phyloP scores from a whole-genome alignment of 2,113 vertebrate genomes.

The Nibea coibor region DNA sequence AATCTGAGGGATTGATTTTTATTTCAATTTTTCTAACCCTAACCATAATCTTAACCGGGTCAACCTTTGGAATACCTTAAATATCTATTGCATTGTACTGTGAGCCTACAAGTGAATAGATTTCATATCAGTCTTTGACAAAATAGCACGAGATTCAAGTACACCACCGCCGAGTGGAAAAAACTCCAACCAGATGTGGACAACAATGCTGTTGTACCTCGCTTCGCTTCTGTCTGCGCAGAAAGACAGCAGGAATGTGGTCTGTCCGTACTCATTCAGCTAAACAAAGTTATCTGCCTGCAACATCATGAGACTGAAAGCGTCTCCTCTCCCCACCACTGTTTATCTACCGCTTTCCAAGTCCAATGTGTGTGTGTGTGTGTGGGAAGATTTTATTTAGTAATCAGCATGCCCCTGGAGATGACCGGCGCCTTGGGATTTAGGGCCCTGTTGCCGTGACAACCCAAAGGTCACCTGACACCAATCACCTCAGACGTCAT shows the following conservation, averaged over 20 bases:
- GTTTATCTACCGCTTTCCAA: slow-evolving; percentile 71
- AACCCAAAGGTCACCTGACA: slow-evolving; percentile 78
- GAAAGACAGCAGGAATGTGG: slow-evolving; percentile 67
- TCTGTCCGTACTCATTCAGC: slow-evolving; percentile 58
- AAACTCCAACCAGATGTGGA: slow-evolving; percentile 28
- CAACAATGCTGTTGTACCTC: slow-evolving; percentile 35
- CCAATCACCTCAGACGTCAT: slow-evolving; percentile 71
- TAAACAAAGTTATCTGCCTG: slow-evolving; percentile 76
- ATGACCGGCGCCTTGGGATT: slow-evolving; percentile 66
- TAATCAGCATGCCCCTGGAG: slow-evolving; percentile 68
- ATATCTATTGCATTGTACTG: neutral
- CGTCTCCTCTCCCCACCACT: slow-evolving; percentile 48
- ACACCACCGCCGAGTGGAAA: neutral
- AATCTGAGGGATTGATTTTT: no score
- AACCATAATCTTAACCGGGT: no score
- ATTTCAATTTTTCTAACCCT: no score
- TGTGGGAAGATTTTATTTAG: slow-evolving; percentile 70
- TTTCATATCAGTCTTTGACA: neutral
- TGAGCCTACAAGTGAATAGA: neutral
- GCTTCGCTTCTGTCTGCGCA: slow-evolving; percentile 7
- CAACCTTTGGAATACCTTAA: neutral
- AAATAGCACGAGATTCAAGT: slow-evolving; percentile 1
- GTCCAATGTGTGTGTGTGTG: slow-evolving; percentile 6
- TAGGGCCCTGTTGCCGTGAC: slow-evolving; percentile 58
- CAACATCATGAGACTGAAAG: slow-evolving; percentile 73